A percentile compares a stretch with the other conserved stretches of the same genome.
These are phyloP conservation scores for Pachypeltis micranthus DNA, from an alignment of 1,140 invertebrate species.

Conservation along the genomic window DNA sequence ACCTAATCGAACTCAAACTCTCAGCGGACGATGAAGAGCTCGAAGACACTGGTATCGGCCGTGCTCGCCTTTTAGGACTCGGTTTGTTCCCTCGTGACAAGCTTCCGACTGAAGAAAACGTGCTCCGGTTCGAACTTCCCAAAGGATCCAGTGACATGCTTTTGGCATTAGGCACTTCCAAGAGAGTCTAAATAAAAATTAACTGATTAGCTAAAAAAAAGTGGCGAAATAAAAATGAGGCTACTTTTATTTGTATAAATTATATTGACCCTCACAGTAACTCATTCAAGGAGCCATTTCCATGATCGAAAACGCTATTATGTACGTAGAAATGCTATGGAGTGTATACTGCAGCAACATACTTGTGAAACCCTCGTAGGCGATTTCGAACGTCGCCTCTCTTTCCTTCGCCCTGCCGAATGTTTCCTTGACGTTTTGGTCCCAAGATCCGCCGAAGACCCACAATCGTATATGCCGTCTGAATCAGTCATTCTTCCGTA, in stretches of 20 bases:
- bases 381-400: conserved; percentile 21
- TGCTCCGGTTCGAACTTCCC: conserved; percentile 15
- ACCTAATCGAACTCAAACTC: conserved; percentile 29
- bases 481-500: conserved; percentile 58
- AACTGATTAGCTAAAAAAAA: too few relatives aligned
- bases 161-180: conserved; percentile 27
- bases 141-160: neutral
- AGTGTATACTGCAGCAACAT: too few relatives aligned
- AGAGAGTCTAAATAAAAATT: conserved; percentile 19
- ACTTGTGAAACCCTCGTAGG: conserved; percentile 15
- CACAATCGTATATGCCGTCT: conserved; percentile 62
- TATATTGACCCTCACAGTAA: too few relatives aligned
- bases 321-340: too few relatives aligned
- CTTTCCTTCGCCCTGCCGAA: conserved; percentile 21
- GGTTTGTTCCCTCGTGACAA: conserved; percentile 22
- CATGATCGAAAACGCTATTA: too few relatives aligned
- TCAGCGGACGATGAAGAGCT: conserved; percentile 31
- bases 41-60: conserved; percentile 22
- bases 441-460: conserved; percentile 50
- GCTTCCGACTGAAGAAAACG: conserved; percentile 10
- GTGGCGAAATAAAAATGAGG: too few relatives aligned
- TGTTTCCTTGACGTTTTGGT: conserved; percentile 25
- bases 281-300: too few relatives aligned
- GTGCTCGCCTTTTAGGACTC: conserved; percentile 28
- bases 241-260: too few relatives aligned